Evolutionary conservation across 2,888 invertebrate genomes (phyloP), one percentile per base, ranked within the genome.

Genomic region (Rugalucina vietnamica): DNA sequence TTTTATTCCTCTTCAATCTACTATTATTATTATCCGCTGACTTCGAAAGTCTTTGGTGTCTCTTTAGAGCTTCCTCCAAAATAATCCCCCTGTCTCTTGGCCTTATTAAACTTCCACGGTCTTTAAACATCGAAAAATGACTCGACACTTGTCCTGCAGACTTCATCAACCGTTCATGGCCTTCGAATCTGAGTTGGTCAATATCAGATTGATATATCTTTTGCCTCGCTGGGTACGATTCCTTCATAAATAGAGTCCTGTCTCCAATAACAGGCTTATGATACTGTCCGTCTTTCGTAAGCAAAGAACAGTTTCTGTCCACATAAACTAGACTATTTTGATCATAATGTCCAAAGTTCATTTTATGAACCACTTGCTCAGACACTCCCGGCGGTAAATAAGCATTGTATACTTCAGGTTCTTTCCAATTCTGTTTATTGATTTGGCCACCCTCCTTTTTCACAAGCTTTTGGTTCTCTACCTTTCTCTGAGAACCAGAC

Each of bases 191-290:
- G 5, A 85, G 50, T 57, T 82, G 80, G 24, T 87, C 82, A 24
- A 87, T 87, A 39, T 87, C 82, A 0, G 87, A 85, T 29, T 79
- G 81, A 21, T 81, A 57, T 10, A 82, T 43, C 29, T 57, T 78
- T 1, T 82, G 84, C 34, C 70, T 60, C 12, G 72, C 49, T 39
- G 84, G 84, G 37, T 85, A 87, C 10, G 87, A 60, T 4, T 72
- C 74, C 18, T 76, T 69, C 81, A 85, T 84, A 27, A 65, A 87
- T 24, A 81, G 65, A 1, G 76, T 72, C 14, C 87, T 70, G 37
- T 87, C 87, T 1, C 87, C 87, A 12, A 84, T 80, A 2, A 87
- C 39, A 14, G 87, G 84, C 73, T 87, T 87, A 36, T 82, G 78
- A 54, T 70, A 69, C 8, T 84, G 72, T 18, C 74, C 72, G n/a